Percentiles rank a stretch among this genome's conserved stretches.
These are phyloP conservation scores for Bombyx mandarina DNA, from an alignment of 1,140 invertebrate genomes.

Conservation along the genomic window DNA sequence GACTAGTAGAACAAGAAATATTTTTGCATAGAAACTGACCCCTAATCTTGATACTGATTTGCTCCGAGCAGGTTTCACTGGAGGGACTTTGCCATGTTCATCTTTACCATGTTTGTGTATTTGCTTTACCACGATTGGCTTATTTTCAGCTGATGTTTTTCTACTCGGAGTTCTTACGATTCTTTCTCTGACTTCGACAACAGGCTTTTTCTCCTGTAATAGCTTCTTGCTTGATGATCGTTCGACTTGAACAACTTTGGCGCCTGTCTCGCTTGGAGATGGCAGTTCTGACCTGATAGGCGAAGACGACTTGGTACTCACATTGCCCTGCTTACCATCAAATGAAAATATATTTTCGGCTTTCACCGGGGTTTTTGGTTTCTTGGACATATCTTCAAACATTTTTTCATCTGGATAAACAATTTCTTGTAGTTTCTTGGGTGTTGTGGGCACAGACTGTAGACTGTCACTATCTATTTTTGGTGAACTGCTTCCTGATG, in stretches of 20 bases:
- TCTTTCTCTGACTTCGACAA: constrained; percentile 56
- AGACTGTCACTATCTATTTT: constrained; percentile 40
- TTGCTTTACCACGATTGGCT: constrained; percentile 37
- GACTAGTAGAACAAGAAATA: constrained; percentile 47
- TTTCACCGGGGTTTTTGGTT: constrained; percentile 31
- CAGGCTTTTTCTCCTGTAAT: constrained; percentile 45
- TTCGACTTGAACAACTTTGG: constrained; percentile 60
- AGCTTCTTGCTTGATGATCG: constrained; percentile 58
- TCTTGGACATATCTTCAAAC: constrained; percentile 24
- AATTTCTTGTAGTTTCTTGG: constrained; percentile 54
- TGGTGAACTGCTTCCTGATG: constrained; percentile 41
- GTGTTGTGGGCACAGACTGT: constrained; percentile 35
- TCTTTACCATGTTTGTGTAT: constrained; percentile 26
- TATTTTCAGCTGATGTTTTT: constrained; percentile 39
- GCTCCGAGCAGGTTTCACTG: constrained; percentile 65
- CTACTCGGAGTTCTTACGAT: constrained; percentile 58
- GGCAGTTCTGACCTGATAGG: constrained; percentile 22
- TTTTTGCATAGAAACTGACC: constrained; percentile 63
- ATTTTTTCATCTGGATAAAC: constrained; percentile 51
- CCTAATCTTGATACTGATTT: constrained; percentile 66
- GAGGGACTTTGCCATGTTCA: constrained; percentile 52
- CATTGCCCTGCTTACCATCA: constrained; percentile 37
- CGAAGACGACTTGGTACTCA: constrained; percentile 15
- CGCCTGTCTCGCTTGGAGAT: constrained; percentile 42
- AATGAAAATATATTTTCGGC: constrained; percentile 32